Base-by-base conservation (phyloP, 1,140 invertebrate species). In the Solenopsis invicta region DNA sequence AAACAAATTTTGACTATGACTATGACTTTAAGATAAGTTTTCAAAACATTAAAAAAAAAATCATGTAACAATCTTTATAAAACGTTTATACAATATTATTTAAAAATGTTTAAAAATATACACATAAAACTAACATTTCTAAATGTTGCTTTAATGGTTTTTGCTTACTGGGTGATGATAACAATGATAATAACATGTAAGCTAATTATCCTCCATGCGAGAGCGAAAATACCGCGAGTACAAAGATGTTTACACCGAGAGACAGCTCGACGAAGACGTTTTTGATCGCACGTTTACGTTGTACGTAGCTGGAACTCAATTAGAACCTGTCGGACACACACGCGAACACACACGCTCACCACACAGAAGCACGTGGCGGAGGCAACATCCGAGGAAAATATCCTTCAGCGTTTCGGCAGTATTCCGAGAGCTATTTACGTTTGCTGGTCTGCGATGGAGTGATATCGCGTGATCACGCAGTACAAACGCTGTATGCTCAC, bases 381-480 rank as follows among this genome's bases (percentile, higher is more conserved):
- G 8, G 21, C 45, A 21, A 69, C 12, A 10, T 67, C 37, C n/a
- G 12, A 16, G 21, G 1, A 41, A 41, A 41, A 9, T 29, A 21
- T 24, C 66, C 21, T 50, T 29, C 21, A 6, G 21, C 41, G 2
- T 37, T 0, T 67, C 4, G 41, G 24, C 0, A 4, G 64, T 29
- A 8, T 48, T 50, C 34, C 54, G 41, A 41, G 41, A 8, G 5
- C 29, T 75, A 62, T 29, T 69, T 84, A 75, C n/a, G 45, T n/a
- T n/a, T n/a, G n/a, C n/a, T n/a, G n/a, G n/a, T 82, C 16, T 41
- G 1, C 18, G 69, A 24, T 21, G 45, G 41, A 75, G 45, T 41
- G 59, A 64, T 69, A 50, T 59, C 48, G 74, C 21, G 21, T 41
- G 50, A 54, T 18, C 54, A 34, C 24, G 8, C 41, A n/a, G 37